These are phyloP conservation scores for Tetropium fuscum DNA, from an alignment of 2,888 invertebrate genomes.

Conservation along the genomic window DNA sequence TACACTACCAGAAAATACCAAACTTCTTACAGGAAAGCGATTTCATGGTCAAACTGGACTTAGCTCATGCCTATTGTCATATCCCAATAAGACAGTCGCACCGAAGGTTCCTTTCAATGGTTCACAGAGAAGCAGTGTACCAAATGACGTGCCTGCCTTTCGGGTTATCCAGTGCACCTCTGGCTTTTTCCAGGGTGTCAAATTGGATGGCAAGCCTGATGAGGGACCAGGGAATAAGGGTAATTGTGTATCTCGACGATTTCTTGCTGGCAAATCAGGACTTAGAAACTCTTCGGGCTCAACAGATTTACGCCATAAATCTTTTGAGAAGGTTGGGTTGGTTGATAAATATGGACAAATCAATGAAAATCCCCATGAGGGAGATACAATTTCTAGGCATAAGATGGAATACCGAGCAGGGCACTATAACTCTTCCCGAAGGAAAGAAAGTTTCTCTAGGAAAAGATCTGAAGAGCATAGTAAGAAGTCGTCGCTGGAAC, in stretches of 20 bases:
- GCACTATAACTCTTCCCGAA: conserved; percentile 13
- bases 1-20: conserved; percentile 25
- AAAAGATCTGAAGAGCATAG: conserved; percentile 10
- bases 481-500: conserved; percentile 5
- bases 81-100: conserved; percentile 23
- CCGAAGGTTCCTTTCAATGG: conserved; percentile 32
- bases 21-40: conserved; percentile 29
- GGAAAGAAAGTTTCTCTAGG: conserved; percentile 1
- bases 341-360: conserved; percentile 1
- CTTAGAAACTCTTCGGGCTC: not conserved
- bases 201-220: conserved; percentile 27
- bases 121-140: conserved; percentile 13
- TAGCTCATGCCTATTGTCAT: conserved; percentile 28
- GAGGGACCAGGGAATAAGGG: conserved; percentile 15
- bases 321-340: not conserved
- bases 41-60: conserved; percentile 25
- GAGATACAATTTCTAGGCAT: conserved; percentile 12
- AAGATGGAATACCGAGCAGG: conserved; percentile 4
- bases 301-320: not conserved
- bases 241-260: conserved; percentile 37
- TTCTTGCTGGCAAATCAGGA: conserved; percentile 31
- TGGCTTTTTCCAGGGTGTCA: conserved; percentile 29
- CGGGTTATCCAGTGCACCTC: conserved; percentile 33
- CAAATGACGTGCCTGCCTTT: conserved; percentile 34
- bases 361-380: not conserved